A percentile compares a stretch with the other conserved stretches of the same genome.
Evolutionary conservation across 2,797 vertebrate genomes (phyloP).

Genomic region (Peromyscus nudipes): DNA sequence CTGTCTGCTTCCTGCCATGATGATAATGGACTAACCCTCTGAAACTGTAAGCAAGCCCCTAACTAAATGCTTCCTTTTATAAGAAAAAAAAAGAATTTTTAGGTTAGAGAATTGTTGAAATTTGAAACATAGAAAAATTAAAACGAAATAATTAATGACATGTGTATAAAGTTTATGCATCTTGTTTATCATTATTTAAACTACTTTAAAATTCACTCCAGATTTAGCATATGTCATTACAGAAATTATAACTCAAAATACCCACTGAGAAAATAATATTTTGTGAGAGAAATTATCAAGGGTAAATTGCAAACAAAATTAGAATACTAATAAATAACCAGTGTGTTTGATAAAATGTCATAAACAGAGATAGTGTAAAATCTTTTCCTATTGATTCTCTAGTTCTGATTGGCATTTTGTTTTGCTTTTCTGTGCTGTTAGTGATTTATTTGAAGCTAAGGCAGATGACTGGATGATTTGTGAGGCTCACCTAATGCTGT

Average conservation of each 20-base stretch:
- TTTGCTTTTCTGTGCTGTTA: slow-evolving; percentile 66
- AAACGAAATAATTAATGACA: slow-evolving; percentile 11
- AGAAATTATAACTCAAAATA: slow-evolving; percentile 68
- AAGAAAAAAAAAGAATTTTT: slow-evolving; percentile 14
- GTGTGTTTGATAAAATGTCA: slow-evolving; percentile 68
- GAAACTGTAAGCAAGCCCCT: not conserved
- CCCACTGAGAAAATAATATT: slow-evolving; percentile 47
- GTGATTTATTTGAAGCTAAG: slow-evolving; percentile 72
- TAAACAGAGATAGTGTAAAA: slow-evolving; percentile 46
- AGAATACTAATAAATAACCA: slow-evolving; percentile 42
- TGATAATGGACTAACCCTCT: not conserved
- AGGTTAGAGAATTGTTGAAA: slow-evolving; percentile 1
- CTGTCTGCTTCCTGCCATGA: not conserved
- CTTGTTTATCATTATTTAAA: slow-evolving; percentile 49
- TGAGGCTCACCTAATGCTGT: slow-evolving; percentile 53
- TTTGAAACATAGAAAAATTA: slow-evolving; percentile 44
- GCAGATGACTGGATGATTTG: slow-evolving; percentile 75
- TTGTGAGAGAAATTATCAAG: slow-evolving; percentile 50
- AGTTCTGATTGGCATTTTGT: slow-evolving; percentile 58
- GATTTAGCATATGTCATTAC: slow-evolving; percentile 20
- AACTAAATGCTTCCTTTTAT: not conserved
- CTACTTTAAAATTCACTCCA: slow-evolving; percentile 51
- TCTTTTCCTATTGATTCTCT: slow-evolving; percentile 53
- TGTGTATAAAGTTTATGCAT: not conserved
- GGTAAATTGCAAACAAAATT: slow-evolving; percentile 68